Evolutionary conservation across 1,140 invertebrate genomes (phyloP).

Genomic region (Drosophila pallidifrons): DNA sequence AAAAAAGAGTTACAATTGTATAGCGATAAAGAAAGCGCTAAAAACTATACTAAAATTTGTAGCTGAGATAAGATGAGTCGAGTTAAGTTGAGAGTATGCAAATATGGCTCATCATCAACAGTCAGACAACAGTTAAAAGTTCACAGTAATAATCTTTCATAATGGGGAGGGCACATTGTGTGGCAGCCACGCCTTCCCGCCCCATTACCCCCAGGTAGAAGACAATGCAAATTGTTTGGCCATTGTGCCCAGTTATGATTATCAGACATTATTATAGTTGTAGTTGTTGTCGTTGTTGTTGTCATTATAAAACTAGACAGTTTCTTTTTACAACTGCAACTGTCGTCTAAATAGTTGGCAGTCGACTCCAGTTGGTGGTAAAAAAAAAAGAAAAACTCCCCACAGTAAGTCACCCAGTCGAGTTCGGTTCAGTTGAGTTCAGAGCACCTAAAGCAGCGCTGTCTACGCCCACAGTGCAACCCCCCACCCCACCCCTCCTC

Average conservation of each 20-base stretch:
- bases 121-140: conserved; percentile 38
- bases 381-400: neutral
- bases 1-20: no score
- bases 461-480: conserved; percentile 42
- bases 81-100: neutral
- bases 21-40: no score
- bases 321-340: conserved; percentile 32
- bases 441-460: conserved; percentile 67
- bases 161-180: conserved; percentile 48
- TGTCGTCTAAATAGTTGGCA: conserved; percentile 17
- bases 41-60: no score
- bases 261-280: conserved; percentile 66
- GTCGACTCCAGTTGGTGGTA: conserved; percentile 21
- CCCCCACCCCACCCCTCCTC: conserved; percentile 17
- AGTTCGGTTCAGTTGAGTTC: conserved; percentile 72
- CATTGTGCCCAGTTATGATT: conserved; percentile 77
- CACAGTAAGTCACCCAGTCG: conserved; percentile 57
- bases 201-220: neutral
- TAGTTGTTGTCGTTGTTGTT: conserved; percentile 48
- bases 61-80: no score
- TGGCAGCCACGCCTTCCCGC: conserved; percentile 4
- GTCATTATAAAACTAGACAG: conserved; percentile 39
- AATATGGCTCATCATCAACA: conserved; percentile 1
- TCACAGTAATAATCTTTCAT: conserved; percentile 54
- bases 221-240: conserved; percentile 57